These are phyloP conservation scores for Haemorhous mexicanus DNA, from an alignment of 2,113 vertebrate species.

Conservation along the genomic window DNA sequence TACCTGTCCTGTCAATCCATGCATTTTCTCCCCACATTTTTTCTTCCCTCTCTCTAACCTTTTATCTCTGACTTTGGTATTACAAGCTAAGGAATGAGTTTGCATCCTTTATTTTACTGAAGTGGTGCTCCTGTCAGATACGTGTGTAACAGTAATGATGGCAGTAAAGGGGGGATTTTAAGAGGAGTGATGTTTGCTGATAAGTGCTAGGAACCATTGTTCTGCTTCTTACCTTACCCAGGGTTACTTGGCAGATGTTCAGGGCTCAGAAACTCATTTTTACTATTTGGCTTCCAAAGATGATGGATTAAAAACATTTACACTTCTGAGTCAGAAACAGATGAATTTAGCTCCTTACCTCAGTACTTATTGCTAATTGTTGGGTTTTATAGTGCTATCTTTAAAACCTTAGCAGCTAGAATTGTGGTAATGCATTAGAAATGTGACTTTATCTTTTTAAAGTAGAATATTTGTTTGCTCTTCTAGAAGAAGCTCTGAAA, in stretches of 20 bases:
- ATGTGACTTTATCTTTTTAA: background rate
- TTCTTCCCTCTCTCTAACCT: background rate
- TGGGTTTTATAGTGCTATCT: background rate
- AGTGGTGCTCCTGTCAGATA: background rate
- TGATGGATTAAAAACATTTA: background rate
- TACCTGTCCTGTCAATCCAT: background rate
- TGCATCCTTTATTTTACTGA: background rate
- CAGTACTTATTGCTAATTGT: background rate
- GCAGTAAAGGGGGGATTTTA: background rate
- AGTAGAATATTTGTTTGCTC: background rate
- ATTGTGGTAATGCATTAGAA: background rate
- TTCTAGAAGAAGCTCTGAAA: background rate
- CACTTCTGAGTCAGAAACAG: background rate
- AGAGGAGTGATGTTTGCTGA: background rate
- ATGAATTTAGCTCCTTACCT: background rate
- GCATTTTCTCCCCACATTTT: accelerated
- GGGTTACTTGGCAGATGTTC: background rate
- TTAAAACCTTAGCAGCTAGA: background rate
- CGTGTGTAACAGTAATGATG: background rate
- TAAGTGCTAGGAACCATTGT: background rate
- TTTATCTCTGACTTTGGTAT: background rate
- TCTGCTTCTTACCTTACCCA: background rate
- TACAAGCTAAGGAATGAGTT: background rate
- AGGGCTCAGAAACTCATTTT: background rate
- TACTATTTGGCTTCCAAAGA: background rate